Conservation (phyloP, 2,888 invertebrate genomes). For the Frankliniella intonsa region DNA sequence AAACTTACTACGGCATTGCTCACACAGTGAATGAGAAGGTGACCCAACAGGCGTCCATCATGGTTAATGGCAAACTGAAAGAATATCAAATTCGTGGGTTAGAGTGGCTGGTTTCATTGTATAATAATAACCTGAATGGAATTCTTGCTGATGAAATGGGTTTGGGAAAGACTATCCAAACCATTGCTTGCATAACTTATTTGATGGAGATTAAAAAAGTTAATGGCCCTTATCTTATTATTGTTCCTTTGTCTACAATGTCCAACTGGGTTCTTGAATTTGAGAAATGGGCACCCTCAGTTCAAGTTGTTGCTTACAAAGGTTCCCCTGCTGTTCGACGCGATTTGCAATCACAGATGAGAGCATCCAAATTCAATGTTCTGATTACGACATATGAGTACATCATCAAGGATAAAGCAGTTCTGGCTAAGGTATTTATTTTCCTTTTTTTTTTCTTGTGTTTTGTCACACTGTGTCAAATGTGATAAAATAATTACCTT, state of each 20-base stretch:
- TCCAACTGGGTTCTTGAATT: constrained; percentile 62
- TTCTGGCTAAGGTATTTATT: constrained; percentile 53
- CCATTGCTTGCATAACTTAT: constrained; percentile 57
- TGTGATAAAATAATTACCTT: constrained; percentile 24
- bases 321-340: constrained; percentile 53
- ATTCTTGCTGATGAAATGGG: constrained; percentile 64
- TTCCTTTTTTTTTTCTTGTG: too few relatives aligned
- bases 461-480: not conserved
- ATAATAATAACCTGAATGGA: constrained; percentile 62
- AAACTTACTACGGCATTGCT: constrained; percentile 56
- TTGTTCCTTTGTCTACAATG: constrained; percentile 59
- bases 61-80: constrained; percentile 56
- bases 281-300: constrained; percentile 58
- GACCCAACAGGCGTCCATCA: constrained; percentile 53
- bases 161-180: constrained; percentile 56
- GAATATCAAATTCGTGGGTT: constrained; percentile 58
- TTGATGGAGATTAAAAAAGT: constrained; percentile 59
- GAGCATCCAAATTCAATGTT: constrained; percentile 56
- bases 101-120: constrained; percentile 61
- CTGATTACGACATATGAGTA: constrained; percentile 62
- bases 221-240: constrained; percentile 59
- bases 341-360: constrained; percentile 45
- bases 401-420: constrained; percentile 59
- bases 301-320: constrained; percentile 46
- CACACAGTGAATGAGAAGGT: constrained; percentile 55